A percentile compares a stretch with the other conserved stretches of the same genome.
phyloP scores from a whole-genome alignment of 2,113 vertebrate genomes.

The Apeltes quadracus region DNA sequence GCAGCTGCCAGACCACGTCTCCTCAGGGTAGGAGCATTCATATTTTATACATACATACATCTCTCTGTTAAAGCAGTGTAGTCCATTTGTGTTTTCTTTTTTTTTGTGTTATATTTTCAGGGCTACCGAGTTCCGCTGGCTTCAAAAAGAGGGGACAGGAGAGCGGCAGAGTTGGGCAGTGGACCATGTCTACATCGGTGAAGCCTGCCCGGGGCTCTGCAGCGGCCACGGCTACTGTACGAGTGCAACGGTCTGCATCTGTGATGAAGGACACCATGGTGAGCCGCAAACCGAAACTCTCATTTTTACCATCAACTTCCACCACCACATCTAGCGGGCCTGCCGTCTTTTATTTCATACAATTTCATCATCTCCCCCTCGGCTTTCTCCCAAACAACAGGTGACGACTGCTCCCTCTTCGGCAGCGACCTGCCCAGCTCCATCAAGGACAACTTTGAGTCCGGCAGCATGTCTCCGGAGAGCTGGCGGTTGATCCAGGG shows the following conservation, averaged over 20 bases:
- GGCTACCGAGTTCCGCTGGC: slow-evolving; percentile 98
- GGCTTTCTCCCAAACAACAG: slow-evolving; percentile 37
- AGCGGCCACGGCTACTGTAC: slow-evolving; percentile 94
- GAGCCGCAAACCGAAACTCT: slow-evolving; percentile 17
- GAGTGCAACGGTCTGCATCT: slow-evolving; percentile 91
- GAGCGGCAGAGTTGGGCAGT: slow-evolving; percentile 96
- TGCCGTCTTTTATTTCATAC: background rate
- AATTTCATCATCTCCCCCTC: slow-evolving; percentile 4
- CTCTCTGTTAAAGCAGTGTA: background rate
- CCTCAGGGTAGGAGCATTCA: slow-evolving; percentile 85
- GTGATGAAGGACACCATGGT: slow-evolving; percentile 95
- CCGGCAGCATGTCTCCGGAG: slow-evolving; percentile 89
- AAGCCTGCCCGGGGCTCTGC: slow-evolving; percentile 93
- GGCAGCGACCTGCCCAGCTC: slow-evolving; percentile 92
- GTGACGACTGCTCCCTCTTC: slow-evolving; percentile 94
- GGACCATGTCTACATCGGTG: slow-evolving; percentile 96
- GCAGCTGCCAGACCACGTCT: slow-evolving; percentile 94
- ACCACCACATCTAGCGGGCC: background rate
- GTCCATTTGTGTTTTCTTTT: background rate
- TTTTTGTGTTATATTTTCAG: slow-evolving; percentile 81
- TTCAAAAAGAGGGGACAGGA: slow-evolving; percentile 91
- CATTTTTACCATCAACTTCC: background rate
- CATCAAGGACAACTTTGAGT: slow-evolving; percentile 99
- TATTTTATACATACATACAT: background rate
- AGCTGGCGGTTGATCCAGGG: slow-evolving; percentile 97